A percentile compares a stretch with the other conserved stretches of the same genome.
phyloP scores from a whole-genome alignment of 2,888 invertebrate species.

The Cylloceria caligata region DNA sequence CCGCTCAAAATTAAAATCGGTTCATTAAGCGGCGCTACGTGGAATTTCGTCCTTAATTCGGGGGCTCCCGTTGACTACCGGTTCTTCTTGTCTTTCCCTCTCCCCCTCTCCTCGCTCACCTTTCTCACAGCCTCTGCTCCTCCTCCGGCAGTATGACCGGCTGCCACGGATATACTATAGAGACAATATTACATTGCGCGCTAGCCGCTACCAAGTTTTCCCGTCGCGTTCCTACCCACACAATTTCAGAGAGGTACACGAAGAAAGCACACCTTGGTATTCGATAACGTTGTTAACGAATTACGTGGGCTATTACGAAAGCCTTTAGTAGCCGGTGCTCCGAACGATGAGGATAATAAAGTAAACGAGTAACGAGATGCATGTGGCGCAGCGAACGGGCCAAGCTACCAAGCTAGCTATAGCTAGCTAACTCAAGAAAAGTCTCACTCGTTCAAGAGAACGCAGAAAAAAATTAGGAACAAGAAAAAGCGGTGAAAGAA shows the following conservation, averaged over 20 bases:
- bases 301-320: slow-evolving; percentile 40
- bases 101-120: slow-evolving; percentile 25
- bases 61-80: slow-evolving; percentile 67
- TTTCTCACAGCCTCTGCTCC: slow-evolving; percentile 16
- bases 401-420: background rate
- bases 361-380: slow-evolving; percentile 45
- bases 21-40: slow-evolving; percentile 77
- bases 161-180: slow-evolving; percentile 3
- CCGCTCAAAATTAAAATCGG: slow-evolving; percentile 77
- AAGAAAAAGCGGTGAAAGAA: background rate
- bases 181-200: slow-evolving; percentile 17
- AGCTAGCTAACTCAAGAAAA: slow-evolving; percentile 21
- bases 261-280: background rate
- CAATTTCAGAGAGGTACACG: slow-evolving; percentile 20
- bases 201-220: slow-evolving; percentile 19
- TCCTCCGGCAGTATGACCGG: background rate
- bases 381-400: background rate
- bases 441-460: slow-evolving; percentile 23
- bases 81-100: slow-evolving; percentile 22
- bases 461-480: background rate
- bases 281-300: slow-evolving; percentile 55
- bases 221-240: background rate
- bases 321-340: slow-evolving; percentile 27
- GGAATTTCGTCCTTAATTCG: slow-evolving; percentile 70
- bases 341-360: slow-evolving; percentile 41